phyloP scores from a whole-genome alignment of 2,113 vertebrate species.

The Camelus dromedarius region DNA sequence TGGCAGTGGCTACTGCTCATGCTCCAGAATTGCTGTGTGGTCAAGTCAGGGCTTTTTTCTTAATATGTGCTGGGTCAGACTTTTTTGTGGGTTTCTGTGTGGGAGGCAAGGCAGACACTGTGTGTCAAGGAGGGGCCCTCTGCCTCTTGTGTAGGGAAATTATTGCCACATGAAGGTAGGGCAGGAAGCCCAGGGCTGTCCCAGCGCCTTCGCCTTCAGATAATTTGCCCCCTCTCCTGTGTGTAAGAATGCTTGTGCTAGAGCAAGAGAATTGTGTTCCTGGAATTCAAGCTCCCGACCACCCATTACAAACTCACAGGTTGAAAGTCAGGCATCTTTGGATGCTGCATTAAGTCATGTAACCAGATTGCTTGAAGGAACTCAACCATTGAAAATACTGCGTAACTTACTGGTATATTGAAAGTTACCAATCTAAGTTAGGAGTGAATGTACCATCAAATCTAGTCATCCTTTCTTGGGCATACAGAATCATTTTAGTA shows the following conservation, averaged over 20 bases:
- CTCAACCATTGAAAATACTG: background rate
- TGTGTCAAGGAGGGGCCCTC: constrained; percentile 36
- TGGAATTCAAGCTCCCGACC: background rate
- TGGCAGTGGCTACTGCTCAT: background rate
- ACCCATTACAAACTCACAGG: background rate
- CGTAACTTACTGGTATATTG: background rate
- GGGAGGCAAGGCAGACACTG: constrained; percentile 26
- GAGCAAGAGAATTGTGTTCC: background rate
- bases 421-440: background rate
- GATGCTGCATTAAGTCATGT: background rate
- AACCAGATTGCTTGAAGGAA: background rate
- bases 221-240: background rate
- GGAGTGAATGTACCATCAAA: constrained; percentile 17
- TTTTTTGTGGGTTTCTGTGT: constrained; percentile 64
- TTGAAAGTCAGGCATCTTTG: background rate
- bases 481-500: constrained; percentile 2
- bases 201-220: background rate
- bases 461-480: background rate
- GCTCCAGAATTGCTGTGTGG: constrained; percentile 55
- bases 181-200: background rate
- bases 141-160: constrained; percentile 44
- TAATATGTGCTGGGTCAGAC: background rate
- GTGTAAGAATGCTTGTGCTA: background rate
- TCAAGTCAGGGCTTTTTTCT: constrained; percentile 37
- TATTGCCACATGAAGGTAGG: constrained; percentile 7